Evolutionary conservation across 1,140 invertebrate species (phyloP).

Genomic region (Lepidostoma basale): DNA sequence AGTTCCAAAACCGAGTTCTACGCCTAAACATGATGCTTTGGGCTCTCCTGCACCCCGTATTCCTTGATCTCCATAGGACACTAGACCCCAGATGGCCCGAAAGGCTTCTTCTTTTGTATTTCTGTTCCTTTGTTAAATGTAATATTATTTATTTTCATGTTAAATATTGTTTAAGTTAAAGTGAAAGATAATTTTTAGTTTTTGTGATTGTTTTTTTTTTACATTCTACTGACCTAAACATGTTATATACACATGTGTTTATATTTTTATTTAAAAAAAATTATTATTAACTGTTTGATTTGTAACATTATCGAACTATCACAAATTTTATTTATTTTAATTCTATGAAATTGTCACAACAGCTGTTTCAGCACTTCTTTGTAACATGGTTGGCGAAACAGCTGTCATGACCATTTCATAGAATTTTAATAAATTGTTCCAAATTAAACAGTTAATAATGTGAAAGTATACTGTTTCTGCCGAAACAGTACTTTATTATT

Average conservation of each 20-base stretch:
- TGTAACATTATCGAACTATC: neutral
- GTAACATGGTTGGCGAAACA: no score
- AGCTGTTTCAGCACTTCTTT: neutral
- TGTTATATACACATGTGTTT: no score
- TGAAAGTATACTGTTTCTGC: neutral
- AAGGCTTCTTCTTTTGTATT: neutral
- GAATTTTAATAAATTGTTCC: no score
- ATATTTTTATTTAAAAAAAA: no score
- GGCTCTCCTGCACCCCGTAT: neutral
- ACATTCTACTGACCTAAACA: no score
- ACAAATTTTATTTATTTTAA: neutral
- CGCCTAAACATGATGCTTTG: slow-evolving; percentile 76
- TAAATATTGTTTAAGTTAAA: slow-evolving; percentile 9
- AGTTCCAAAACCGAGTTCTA: slow-evolving; percentile 89
- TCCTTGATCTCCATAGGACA: neutral
- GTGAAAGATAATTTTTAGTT: no score
- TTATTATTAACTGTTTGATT: no score
- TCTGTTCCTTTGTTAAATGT: neutral
- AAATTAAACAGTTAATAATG: no score
- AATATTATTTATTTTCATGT: slow-evolving; percentile 13
- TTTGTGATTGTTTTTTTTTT: no score
- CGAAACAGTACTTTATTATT: neutral
- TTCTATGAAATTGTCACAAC: neutral
- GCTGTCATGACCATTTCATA: no score
- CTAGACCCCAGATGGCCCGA: neutral